Evolutionary conservation across 2,113 vertebrate species (phyloP).

Genomic region (Neotragus moschatus): DNA sequence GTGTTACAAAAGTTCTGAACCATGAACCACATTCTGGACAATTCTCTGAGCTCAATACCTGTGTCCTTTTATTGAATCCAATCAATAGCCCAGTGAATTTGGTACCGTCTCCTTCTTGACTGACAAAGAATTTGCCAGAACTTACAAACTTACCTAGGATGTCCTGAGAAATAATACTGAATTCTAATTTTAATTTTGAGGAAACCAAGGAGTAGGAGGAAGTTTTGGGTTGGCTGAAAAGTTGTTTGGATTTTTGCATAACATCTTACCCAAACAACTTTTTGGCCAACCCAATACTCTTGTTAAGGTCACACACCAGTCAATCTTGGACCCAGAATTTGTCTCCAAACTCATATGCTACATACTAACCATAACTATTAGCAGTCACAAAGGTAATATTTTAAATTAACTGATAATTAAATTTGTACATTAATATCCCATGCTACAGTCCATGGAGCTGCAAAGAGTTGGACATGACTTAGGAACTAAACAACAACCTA

Average conservation of each 20-base stretch:
- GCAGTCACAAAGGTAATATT: not conserved
- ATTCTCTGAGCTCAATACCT: accelerated
- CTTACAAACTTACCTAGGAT: not conserved
- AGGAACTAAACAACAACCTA: not conserved
- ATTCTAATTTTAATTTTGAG: not conserved
- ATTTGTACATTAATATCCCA: not conserved
- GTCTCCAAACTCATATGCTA: not conserved
- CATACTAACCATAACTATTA: not conserved
- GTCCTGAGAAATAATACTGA: not conserved
- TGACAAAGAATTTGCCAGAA: not conserved
- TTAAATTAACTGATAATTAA: not conserved
- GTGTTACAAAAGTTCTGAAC: not conserved
- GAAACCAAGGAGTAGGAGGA: not conserved
- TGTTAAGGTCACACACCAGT: not conserved
- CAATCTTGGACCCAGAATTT: not conserved
- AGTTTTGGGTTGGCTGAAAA: not conserved
- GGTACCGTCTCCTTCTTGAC: not conserved
- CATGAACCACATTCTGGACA: too few relatives aligned
- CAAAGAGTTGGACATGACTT: not conserved
- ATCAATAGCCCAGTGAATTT: not conserved
- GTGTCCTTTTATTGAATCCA: not conserved
- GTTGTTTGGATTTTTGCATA: not conserved
- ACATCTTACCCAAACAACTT: not conserved
- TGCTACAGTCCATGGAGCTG: not conserved
- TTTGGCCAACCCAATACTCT: not conserved